Percentiles rank a stretch among this genome's conserved stretches.
phyloP scores from a whole-genome alignment of 1,140 invertebrate species.

The Delia radicum region DNA sequence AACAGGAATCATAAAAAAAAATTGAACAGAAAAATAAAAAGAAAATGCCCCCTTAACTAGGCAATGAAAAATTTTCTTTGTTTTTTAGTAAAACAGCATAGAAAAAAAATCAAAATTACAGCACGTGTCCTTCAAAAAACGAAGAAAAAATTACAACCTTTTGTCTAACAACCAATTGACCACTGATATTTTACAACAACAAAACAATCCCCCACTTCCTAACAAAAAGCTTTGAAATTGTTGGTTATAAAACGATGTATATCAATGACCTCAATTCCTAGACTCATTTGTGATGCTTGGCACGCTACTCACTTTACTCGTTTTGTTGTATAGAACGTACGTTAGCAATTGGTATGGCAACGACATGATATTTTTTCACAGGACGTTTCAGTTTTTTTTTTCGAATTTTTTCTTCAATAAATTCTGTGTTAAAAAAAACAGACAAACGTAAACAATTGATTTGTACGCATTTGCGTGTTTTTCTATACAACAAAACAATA shows the following conservation, averaged over 20 bases:
- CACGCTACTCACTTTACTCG: constrained; percentile 46
- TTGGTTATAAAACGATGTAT: background rate
- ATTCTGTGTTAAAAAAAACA: constrained; percentile 4
- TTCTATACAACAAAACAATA: background rate
- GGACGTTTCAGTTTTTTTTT: background rate
- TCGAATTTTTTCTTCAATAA: background rate
- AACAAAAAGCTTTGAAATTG: background rate
- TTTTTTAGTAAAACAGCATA: background rate
- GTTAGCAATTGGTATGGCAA: too few relatives aligned
- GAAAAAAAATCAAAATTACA: constrained; percentile 45
- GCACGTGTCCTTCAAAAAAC: constrained; percentile 29
- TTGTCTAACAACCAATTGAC: constrained; percentile 30
- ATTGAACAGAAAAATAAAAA: constrained; percentile 20
- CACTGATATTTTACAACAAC: constrained; percentile 20
- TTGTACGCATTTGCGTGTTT: constrained; percentile 53
- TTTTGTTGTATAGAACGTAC: background rate
- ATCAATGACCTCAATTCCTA: constrained; percentile 17
- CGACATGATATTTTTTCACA: background rate
- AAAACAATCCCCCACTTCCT: background rate
- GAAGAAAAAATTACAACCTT: background rate
- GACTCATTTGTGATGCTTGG: constrained; percentile 49
- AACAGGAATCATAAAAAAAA: background rate
- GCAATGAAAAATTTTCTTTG: constrained; percentile 43
- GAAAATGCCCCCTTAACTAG: constrained; percentile 30
- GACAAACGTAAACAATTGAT: constrained; percentile 44